Conservation (phyloP, 2,113 vertebrate species). For the Lamprotornis superbus region DNA sequence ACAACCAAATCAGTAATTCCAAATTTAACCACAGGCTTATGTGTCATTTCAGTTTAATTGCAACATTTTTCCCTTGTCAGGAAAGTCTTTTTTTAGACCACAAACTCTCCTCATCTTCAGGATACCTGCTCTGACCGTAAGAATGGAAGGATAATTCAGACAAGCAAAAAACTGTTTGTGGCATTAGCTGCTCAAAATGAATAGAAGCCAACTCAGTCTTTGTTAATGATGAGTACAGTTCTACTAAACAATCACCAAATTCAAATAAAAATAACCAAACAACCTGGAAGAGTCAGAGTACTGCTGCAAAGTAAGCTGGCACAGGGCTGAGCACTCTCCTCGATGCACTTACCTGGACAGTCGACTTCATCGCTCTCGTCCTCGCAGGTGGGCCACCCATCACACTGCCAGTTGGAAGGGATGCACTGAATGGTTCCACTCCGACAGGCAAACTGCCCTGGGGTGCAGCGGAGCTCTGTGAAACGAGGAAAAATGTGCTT, state of each 20-base stretch:
- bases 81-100: neutral
- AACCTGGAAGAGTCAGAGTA: neutral
- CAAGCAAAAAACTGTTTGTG: neutral
- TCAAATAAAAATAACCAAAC: neutral
- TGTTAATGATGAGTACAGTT: neutral
- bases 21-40: neutral
- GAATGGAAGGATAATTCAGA: neutral
- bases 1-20: neutral
- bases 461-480: conserved; percentile 89
- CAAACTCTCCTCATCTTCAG: neutral
- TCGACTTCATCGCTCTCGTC: conserved; percentile 94
- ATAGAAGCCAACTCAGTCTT: neutral
- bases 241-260: neutral
- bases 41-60: neutral
- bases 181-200: neutral
- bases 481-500: neutral
- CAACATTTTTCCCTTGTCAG: neutral
- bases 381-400: conserved; percentile 93
- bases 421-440: conserved; percentile 97
- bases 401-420: conserved; percentile 92
- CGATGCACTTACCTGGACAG: conserved; percentile 85
- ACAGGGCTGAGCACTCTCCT: neutral
- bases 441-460: conserved; percentile 91
- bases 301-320: neutral
- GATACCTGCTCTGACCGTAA: neutral